Base-by-base conservation (phyloP, 2,797 vertebrate species). In the Ciconia nigra region DNA sequence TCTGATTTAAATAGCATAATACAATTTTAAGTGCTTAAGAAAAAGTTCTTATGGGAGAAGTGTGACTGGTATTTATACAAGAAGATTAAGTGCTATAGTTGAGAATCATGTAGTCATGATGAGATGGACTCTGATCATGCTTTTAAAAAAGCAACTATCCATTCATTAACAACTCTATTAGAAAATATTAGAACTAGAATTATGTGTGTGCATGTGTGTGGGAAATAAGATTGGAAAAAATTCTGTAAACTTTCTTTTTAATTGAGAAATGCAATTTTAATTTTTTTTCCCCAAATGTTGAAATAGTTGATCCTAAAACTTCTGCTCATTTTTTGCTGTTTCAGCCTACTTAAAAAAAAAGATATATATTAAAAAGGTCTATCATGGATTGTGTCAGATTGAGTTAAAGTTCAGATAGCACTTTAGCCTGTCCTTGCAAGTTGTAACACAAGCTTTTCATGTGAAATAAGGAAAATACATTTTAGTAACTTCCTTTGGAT, bases 141-240 rank as follows among this genome's bases (percentile, higher is more conserved):
- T 73, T 85, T 76, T 72, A 80, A 93, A 86, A 41, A 69, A 94
- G 44, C 29, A 82, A 9, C 20, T 73, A 8, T 49, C 16, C 15
- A 9, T 85, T 82, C 20, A 13, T 70, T 58, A 70, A 37, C 18
- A 77, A 35, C 25, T 41, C 62, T 33, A 11, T 71, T 59, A 49
- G 39, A 58, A 80, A 72, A 46, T 11, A 54, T 20, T 58, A 39
- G 57, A 78, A 69, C 28, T 69, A 49, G 47, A 89, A 35, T 8
- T 57, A 4, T 26, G 10, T 63, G 31, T 63, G 21, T 9, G 1
- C 5, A 0, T 13, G 6, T 47, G 7, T 52, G 14, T 5, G 19
- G 4, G 18, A 70, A 93, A 35, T 47, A 39, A 33, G 29, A 54
- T 33, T 67, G 31, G 29, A 26, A 80, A 77, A 82, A 47, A 46